Conservation (phyloP, 2,888 invertebrate species). For the Drosophila ezoana region DNA sequence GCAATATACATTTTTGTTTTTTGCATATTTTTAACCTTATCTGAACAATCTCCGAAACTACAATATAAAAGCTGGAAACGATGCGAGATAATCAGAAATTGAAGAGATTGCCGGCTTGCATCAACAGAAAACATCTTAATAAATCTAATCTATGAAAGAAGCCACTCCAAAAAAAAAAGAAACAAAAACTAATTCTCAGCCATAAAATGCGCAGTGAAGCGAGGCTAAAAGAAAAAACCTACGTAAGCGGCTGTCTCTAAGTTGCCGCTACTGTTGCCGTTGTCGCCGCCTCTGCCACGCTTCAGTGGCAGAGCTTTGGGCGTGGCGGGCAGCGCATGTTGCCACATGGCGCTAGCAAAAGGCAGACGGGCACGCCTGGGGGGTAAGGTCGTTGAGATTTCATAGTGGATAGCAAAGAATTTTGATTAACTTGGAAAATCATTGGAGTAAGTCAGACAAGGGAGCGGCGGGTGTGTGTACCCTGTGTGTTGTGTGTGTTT, state of each 20-base stretch:
- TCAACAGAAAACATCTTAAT: constrained; percentile 42
- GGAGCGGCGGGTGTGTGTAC: constrained; percentile 7
- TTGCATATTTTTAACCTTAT: background rate
- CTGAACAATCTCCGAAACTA: background rate
- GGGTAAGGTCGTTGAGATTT: constrained; percentile 77
- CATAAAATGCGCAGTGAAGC: constrained; percentile 76
- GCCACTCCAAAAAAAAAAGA: constrained; percentile 26
- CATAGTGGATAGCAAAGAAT: constrained; percentile 77
- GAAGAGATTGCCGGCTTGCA: constrained; percentile 17
- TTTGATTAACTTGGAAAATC: constrained; percentile 80
- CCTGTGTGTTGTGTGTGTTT: background rate
- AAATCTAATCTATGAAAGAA: constrained; percentile 40
- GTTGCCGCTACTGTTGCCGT: background rate
- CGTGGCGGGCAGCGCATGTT: constrained; percentile 50
- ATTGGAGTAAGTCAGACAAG: constrained; percentile 63
- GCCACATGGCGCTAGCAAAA: constrained; percentile 66
- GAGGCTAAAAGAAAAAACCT: constrained; percentile 25
- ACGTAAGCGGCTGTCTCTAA: constrained; percentile 17
- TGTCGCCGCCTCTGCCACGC: constrained; percentile 63
- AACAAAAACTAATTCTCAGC: constrained; percentile 49
- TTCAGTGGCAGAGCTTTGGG: constrained; percentile 68
- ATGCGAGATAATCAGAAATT: constrained; percentile 9
- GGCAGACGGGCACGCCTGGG: constrained; percentile 30
- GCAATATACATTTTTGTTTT: background rate
- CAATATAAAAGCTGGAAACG: constrained; percentile 15